Evolutionary conservation across 2,797 vertebrate species (phyloP).

Genomic region (Diplodus sargus): DNA sequence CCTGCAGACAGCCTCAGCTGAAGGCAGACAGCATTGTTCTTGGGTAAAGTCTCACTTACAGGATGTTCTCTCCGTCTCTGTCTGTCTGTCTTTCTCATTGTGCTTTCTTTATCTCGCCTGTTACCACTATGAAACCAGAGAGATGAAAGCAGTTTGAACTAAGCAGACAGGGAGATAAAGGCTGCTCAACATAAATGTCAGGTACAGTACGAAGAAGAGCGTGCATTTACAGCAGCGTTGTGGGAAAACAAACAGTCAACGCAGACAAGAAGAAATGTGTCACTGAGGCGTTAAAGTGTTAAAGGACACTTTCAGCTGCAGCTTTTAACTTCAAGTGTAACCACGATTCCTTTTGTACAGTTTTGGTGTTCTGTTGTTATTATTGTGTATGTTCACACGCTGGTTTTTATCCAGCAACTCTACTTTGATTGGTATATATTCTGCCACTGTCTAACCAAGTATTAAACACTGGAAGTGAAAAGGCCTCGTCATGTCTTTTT

Average conservation of each 20-base stretch:
- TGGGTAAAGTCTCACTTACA: slow-evolving; percentile 68
- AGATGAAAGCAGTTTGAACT: slow-evolving; percentile 60
- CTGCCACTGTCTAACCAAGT: background rate
- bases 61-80: slow-evolving; percentile 57
- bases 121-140: slow-evolving; percentile 27
- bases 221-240: slow-evolving; percentile 21
- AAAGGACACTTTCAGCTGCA: slow-evolving; percentile 20
- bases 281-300: background rate
- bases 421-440: background rate
- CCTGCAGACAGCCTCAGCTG: slow-evolving; percentile 61
- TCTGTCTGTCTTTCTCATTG: slow-evolving; percentile 21
- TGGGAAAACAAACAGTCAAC: slow-evolving; percentile 21
- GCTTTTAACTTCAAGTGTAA: slow-evolving; percentile 1
- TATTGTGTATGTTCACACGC: background rate
- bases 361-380: background rate
- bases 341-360: background rate
- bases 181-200: slow-evolving; percentile 42
- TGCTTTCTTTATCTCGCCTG: slow-evolving; percentile 46
- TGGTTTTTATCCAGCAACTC: background rate
- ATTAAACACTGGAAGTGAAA: background rate
- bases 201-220: slow-evolving; percentile 20
- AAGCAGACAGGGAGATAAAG: slow-evolving; percentile 47
- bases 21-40: slow-evolving; percentile 71
- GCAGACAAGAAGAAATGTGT: slow-evolving; percentile 19
- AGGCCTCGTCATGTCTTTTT: background rate